Evolutionary conservation across 2,113 vertebrate species (phyloP).

Genomic region (Melozone crissalis): DNA sequence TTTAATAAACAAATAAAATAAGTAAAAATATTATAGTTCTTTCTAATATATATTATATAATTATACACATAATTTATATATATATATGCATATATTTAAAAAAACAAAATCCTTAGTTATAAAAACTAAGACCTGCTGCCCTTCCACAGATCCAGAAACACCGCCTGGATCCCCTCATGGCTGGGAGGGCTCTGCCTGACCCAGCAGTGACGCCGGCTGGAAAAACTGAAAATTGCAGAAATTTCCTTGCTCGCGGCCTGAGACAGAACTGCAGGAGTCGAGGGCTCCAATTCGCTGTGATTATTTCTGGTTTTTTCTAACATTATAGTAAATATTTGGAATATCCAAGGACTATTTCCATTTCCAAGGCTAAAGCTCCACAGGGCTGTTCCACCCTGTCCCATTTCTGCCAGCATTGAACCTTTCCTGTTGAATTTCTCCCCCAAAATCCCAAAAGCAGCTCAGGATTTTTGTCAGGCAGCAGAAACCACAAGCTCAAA

Average conservation of each 20-base stretch:
- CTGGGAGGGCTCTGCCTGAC: background rate
- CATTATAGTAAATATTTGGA: background rate
- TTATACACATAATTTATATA: too few species aligned
- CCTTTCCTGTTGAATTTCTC: background rate
- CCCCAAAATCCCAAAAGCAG: background rate
- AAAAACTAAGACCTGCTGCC: background rate
- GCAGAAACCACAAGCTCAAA: background rate
- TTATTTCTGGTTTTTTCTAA: background rate
- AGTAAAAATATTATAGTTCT: too few species aligned
- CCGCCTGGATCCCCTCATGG: rapidly evolving
- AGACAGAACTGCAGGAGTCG: background rate
- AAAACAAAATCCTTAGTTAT: too few species aligned
- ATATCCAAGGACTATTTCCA: background rate
- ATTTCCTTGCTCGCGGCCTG: background rate
- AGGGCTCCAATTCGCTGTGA: background rate
- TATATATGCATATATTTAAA: too few species aligned
- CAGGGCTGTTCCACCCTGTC: background rate
- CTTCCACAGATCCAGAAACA: too few species aligned
- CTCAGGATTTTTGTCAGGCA: background rate
- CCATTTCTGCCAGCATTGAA: background rate
- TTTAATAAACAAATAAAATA: too few species aligned
- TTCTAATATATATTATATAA: too few species aligned
- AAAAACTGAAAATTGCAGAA: background rate
- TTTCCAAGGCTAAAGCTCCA: background rate
- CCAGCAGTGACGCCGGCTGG: background rate